Evolutionary conservation across 2,113 vertebrate species (phyloP).

Genomic region (Elgaria multicarinata): DNA sequence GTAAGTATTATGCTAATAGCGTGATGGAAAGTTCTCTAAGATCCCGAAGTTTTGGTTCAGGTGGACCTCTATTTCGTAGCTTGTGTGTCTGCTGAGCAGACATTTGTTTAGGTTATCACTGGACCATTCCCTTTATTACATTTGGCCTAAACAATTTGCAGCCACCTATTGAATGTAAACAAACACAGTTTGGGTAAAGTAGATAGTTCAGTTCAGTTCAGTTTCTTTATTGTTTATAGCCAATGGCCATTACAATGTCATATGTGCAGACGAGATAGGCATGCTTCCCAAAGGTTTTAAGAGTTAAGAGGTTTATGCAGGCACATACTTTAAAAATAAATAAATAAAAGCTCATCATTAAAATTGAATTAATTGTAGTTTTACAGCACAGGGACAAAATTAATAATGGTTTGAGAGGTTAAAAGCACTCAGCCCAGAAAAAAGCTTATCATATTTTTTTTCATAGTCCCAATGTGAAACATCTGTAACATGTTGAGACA

Average conservation of each 20-base stretch:
- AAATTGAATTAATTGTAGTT: constrained; percentile 18
- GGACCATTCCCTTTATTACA: background rate
- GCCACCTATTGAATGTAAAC: background rate
- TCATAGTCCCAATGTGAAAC: background rate
- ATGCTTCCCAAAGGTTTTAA: constrained; percentile 18
- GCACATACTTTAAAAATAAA: background rate
- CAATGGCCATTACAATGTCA: too few species aligned
- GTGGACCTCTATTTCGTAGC: background rate
- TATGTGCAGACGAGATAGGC: background rate
- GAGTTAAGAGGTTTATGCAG: constrained; percentile 10
- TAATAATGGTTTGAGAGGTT: background rate
- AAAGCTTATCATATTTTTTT: background rate
- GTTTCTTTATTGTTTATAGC: too few species aligned
- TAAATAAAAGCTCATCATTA: background rate
- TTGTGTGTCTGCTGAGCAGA: background rate
- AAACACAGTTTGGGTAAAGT: background rate
- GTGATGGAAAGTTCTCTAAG: background rate
- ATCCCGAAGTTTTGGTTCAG: background rate
- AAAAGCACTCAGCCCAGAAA: background rate
- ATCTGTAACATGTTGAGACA: background rate
- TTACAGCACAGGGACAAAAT: background rate
- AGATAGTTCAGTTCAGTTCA: too few species aligned
- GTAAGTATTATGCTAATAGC: constrained; percentile 76
- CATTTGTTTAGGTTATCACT: constrained; percentile 9
- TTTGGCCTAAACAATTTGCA: constrained; percentile 1